These are phyloP conservation scores for Typhlichthys eigenmanni DNA, from an alignment of 2,797 vertebrate genomes.

Conservation along the genomic window DNA sequence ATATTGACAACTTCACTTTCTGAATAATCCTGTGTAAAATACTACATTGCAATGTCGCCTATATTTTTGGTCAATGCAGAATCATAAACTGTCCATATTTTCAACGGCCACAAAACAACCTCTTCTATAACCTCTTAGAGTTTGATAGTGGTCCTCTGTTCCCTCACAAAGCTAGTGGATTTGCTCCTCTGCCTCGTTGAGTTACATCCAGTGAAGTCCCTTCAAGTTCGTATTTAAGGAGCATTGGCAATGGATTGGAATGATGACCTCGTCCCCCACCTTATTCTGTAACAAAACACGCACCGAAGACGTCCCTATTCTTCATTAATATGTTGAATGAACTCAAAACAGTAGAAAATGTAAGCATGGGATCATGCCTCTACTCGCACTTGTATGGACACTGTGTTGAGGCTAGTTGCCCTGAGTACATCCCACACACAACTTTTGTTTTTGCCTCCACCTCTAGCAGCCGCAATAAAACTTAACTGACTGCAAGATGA, in stretches of 20 bases:
- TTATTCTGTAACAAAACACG: conserved; percentile 52
- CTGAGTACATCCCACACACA: conserved; percentile 86
- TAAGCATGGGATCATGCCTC: conserved; percentile 41
- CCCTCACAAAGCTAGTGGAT: conserved; percentile 28
- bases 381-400: conserved; percentile 46
- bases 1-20: conserved; percentile 61
- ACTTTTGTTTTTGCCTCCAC: conserved; percentile 87
- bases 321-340: conserved; percentile 40
- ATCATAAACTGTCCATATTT: conserved; percentile 55
- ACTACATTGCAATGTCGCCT: conserved; percentile 63
- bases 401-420: conserved; percentile 64
- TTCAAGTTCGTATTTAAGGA: conserved; percentile 58
- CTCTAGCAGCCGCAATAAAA: conserved; percentile 91
- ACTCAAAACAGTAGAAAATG: conserved; percentile 25
- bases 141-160: conserved; percentile 24
- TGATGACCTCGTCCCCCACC: conserved; percentile 67
- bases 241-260: conserved; percentile 45
- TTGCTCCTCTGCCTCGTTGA: conserved; percentile 38
- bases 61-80: conserved; percentile 18
- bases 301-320: conserved; percentile 45
- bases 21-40: conserved; percentile 18
- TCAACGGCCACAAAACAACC: conserved; percentile 17
- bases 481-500: conserved; percentile 90
- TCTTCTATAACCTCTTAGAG: conserved; percentile 25
- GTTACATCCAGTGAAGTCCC: conserved; percentile 60